A percentile compares a stretch with the other conserved stretches of the same genome.
These are phyloP conservation scores for Plagodis pulveraria DNA, from an alignment of 2,888 invertebrate species.

Conservation along the genomic window DNA sequence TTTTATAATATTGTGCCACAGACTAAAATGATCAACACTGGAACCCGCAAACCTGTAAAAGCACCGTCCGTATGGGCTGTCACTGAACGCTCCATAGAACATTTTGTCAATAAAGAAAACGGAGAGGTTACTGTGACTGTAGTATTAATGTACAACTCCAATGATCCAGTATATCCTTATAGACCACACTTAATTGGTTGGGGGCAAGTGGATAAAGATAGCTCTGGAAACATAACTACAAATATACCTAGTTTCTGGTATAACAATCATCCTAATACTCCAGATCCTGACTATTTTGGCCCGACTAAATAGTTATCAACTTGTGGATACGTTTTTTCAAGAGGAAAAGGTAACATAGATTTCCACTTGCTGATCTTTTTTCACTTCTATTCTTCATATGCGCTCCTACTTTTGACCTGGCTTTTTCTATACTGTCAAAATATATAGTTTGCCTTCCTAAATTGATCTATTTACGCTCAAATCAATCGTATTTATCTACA, in stretches of 20 bases:
- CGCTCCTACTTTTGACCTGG: no score
- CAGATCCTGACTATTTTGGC: not conserved
- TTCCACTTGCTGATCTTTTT: no score
- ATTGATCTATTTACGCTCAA: no score
- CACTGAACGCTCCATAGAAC: not conserved
- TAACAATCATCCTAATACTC: not conserved
- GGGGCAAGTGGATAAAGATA: not conserved
- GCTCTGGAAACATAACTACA: not conserved
- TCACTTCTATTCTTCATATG: no score
- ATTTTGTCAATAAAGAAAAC: not conserved
- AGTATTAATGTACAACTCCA: not conserved
- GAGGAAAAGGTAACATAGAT: no score
- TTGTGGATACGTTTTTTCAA: no score
- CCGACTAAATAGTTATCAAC: no score
- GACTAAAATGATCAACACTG: not conserved
- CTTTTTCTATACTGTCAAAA: no score
- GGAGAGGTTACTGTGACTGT: not conserved
- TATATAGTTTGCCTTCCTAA: no score
- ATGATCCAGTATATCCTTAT: not conserved
- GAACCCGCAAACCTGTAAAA: not conserved
- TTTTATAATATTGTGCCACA: not conserved
- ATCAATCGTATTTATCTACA: no score
- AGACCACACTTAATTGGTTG: not conserved
- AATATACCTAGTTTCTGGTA: not conserved
- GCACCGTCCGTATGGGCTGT: not conserved